Conservation (phyloP, 2,888 invertebrate genomes). For the Zaprionus bogoriensis region DNA sequence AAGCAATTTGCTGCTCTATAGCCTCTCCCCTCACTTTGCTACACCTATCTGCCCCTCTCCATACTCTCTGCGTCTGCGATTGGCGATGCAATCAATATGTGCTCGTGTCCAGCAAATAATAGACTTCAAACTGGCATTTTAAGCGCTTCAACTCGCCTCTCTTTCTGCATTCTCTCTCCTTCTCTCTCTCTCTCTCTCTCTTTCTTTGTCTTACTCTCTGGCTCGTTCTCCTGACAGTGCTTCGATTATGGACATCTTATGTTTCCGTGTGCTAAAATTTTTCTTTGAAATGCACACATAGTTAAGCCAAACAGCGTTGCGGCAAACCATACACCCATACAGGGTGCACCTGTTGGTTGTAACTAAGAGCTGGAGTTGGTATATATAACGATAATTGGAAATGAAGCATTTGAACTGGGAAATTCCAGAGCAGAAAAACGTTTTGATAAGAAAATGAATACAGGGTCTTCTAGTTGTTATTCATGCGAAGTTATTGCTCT, state of each 20-base stretch:
- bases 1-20: conserved; percentile 67
- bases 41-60: conserved; percentile 10
- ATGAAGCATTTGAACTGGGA: too few species aligned
- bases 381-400: too few species aligned
- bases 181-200: background rate
- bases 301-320: conserved; percentile 54
- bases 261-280: conserved; percentile 60
- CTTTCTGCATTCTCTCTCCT: conserved; percentile 2
- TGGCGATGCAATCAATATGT: conserved; percentile 80
- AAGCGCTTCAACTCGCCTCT: conserved; percentile 48
- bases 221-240: background rate
- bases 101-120: conserved; percentile 82
- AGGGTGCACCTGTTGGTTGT: conserved; percentile 33
- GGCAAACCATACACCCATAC: conserved; percentile 19
- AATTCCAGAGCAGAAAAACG: too few species aligned
- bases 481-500: too few species aligned
- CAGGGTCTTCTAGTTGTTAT: too few species aligned
- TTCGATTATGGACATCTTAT: conserved; percentile 39
- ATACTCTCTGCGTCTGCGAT: conserved; percentile 36
- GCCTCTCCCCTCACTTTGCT: conserved; percentile 11
- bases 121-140: conserved; percentile 78
- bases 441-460: too few species aligned
- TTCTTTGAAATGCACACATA: conserved; percentile 65
- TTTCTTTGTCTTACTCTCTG: background rate
- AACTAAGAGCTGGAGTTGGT: background rate